Percentiles rank a stretch among this genome's conserved stretches.
Evolutionary conservation across 1,140 invertebrate species (phyloP).

Genomic region (Cyclargus thomasi): DNA sequence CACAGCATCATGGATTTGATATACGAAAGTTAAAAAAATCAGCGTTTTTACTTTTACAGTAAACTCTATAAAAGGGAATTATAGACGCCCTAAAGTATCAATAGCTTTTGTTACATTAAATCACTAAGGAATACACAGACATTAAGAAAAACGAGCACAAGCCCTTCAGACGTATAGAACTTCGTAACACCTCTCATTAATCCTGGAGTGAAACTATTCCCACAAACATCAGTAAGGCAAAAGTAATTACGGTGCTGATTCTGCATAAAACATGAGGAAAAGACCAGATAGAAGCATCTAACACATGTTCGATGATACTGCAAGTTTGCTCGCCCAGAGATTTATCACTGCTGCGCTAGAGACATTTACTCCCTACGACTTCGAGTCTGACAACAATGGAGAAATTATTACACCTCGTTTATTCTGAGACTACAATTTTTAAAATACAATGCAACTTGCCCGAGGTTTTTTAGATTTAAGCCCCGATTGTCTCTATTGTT

Average conservation of each 20-base stretch:
- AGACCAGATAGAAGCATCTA: slow-evolving; percentile 12
- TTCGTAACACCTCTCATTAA: background rate
- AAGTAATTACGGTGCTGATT: slow-evolving; percentile 6
- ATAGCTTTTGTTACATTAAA: too few relatives aligned
- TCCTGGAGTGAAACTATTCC: background rate
- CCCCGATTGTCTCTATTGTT: background rate
- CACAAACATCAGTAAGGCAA: slow-evolving; percentile 1
- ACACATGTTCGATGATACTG: slow-evolving; percentile 42
- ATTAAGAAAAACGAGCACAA: too few relatives aligned
- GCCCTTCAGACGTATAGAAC: too few relatives aligned
- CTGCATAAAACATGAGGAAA: background rate
- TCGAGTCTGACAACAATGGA: slow-evolving; percentile 17
- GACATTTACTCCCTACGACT: slow-evolving; percentile 18
- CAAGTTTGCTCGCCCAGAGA: slow-evolving; percentile 45
- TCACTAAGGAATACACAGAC: too few relatives aligned
- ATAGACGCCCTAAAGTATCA: too few relatives aligned
- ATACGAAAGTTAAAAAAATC: too few relatives aligned
- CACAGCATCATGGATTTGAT: too few relatives aligned
- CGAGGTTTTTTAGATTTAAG: slow-evolving; percentile 5
- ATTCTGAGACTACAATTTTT: slow-evolving; percentile 14
- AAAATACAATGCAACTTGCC: slow-evolving; percentile 13
- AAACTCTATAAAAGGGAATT: too few relatives aligned
- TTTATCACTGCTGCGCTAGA: slow-evolving; percentile 36
- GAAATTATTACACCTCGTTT: slow-evolving; percentile 18
- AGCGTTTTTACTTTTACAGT: too few relatives aligned